A percentile compares a stretch with the other conserved stretches of the same genome.
Conservation (phyloP, 2,797 vertebrate genomes). For the Bovichtus diacanthus region DNA sequence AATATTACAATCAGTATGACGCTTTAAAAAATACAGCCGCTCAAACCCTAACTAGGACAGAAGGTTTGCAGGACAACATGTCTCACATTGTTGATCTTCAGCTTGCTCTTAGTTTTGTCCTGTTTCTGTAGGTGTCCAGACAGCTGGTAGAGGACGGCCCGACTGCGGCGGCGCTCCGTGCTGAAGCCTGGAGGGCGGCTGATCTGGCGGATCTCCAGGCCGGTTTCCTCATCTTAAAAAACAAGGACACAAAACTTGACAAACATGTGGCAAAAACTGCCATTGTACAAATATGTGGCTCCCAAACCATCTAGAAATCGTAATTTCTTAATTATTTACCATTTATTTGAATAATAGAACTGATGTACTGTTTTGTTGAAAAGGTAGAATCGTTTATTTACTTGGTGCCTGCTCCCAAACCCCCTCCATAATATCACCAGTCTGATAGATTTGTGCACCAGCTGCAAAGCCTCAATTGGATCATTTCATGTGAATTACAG, state of each 20-base stretch:
- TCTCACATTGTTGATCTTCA: slow-evolving; percentile 89
- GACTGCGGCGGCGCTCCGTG: slow-evolving; percentile 85
- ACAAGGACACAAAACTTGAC: neutral
- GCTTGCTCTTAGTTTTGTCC: slow-evolving; percentile 87
- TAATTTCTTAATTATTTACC: neutral
- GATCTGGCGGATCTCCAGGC: slow-evolving; percentile 82
- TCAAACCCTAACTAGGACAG: neutral
- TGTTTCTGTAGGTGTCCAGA: slow-evolving; percentile 90
- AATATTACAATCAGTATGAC: neutral
- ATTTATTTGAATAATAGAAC: neutral
- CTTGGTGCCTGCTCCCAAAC: neutral
- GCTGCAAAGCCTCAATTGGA: slow-evolving; percentile 24
- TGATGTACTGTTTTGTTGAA: neutral
- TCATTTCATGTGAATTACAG: slow-evolving; percentile 43
- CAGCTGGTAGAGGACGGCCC: slow-evolving; percentile 89
- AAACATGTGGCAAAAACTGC: neutral
- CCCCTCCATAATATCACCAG: neutral
- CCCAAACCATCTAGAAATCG: neutral
- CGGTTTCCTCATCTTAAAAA: slow-evolving; percentile 82
- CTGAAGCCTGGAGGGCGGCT: slow-evolving; percentile 82
- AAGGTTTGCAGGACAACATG: neutral
- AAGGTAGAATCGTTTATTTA: neutral
- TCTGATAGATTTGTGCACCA: slow-evolving; percentile 17
- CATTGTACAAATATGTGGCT: neutral
- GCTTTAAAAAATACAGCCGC: neutral